Conservation (phyloP, 2,888 invertebrate species). For the Melikaiella ostensackeni region DNA sequence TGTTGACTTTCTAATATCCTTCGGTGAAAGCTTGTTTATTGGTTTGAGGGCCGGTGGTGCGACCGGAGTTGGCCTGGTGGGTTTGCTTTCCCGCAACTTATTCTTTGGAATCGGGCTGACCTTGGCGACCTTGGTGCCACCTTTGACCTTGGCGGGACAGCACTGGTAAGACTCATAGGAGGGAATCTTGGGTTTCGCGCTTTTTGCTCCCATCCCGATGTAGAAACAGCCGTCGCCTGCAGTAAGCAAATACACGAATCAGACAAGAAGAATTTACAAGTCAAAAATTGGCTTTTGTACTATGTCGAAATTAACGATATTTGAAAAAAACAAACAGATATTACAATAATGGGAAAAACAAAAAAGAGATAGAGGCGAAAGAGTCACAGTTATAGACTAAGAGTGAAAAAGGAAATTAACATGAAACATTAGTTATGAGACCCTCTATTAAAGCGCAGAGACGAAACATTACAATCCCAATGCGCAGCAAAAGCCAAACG, state of each 20-base stretch:
- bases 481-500: constrained; percentile 71
- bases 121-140: constrained; percentile 89
- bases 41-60: constrained; percentile 70
- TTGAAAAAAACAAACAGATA: constrained; percentile 45
- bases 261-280: constrained; percentile 63
- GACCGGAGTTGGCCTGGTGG: constrained; percentile 63
- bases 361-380: constrained; percentile 26
- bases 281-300: constrained; percentile 46
- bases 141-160: constrained; percentile 91
- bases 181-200: constrained; percentile 85
- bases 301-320: constrained; percentile 40
- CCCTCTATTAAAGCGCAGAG: constrained; percentile 51
- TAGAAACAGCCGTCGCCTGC: constrained; percentile 98
- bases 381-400: constrained; percentile 14
- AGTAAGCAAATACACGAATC: constrained; percentile 88
- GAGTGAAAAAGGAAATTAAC: constrained; percentile 41
- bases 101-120: constrained; percentile 76
- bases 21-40: constrained; percentile 77
- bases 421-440: constrained; percentile 58
- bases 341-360: constrained; percentile 25
- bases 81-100: constrained; percentile 56
- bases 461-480: constrained; percentile 67
- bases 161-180: constrained; percentile 94
- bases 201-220: constrained; percentile 95
- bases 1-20: constrained; percentile 76